Conservation (phyloP, 2,113 vertebrate species). For the Ia io region DNA sequence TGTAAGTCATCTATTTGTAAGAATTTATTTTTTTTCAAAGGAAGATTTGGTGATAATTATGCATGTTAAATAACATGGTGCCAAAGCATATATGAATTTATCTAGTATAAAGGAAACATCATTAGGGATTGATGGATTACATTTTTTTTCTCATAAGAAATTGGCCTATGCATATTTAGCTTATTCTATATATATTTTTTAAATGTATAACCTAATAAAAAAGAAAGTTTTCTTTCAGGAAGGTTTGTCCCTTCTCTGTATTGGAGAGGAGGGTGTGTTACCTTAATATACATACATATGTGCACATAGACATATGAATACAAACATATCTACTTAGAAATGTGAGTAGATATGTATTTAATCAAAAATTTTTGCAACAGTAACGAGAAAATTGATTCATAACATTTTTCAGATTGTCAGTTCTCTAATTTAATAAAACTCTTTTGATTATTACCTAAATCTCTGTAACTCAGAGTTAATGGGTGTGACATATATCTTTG, state of each 20-base stretch:
- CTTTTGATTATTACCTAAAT: constrained; percentile 4
- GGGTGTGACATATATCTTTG: constrained; percentile 5
- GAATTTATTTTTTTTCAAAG: constrained; percentile 18
- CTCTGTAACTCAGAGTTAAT: background rate
- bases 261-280: background rate
- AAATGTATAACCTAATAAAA: background rate
- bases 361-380: constrained; percentile 20
- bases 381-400: constrained; percentile 24
- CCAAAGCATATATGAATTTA: background rate
- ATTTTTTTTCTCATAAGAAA: background rate
- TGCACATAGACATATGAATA: background rate
- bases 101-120: background rate
- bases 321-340: background rate
- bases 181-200: background rate
- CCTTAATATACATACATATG: background rate
- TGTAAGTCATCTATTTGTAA: background rate
- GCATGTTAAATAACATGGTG: constrained; percentile 18
- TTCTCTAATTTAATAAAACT: background rate
- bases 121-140: background rate
- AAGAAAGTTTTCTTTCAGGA: background rate
- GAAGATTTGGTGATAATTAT: background rate
- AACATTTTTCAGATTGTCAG: background rate
- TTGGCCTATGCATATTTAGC: background rate
- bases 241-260: background rate
- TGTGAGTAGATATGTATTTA: background rate